A percentile compares a stretch with the other conserved stretches of the same genome.
These are phyloP conservation scores for Diploscapter pachys DNA, from an alignment of 1,140 invertebrate species.

Conservation along the genomic window DNA sequence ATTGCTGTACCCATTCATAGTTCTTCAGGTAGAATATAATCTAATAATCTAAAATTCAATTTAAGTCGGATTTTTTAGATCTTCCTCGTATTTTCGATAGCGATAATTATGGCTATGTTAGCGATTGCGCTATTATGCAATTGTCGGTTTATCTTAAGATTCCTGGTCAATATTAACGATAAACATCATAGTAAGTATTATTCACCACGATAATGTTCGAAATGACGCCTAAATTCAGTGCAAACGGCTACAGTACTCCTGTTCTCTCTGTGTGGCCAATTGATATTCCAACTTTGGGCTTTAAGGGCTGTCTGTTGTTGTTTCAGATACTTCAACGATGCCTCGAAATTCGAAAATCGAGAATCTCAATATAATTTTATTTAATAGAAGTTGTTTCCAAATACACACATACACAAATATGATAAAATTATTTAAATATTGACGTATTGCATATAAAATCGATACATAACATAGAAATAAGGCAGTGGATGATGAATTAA, in stretches of 20 bases:
- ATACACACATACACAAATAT: too few species aligned
- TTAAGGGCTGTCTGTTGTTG: constrained; percentile 16
- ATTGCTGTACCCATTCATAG: constrained; percentile 16
- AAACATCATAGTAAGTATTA: constrained; percentile 17
- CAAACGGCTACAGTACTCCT: constrained; percentile 9
- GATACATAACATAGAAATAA: too few species aligned
- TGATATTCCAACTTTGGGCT: constrained; percentile 19
- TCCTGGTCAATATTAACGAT: constrained; percentile 6
- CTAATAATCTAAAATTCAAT: background rate
- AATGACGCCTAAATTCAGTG: background rate
- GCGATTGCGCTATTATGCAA: constrained; percentile 13
- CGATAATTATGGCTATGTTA: constrained; percentile 18
- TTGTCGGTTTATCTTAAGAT: constrained; percentile 4
- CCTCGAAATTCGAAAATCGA: constrained; percentile 16
- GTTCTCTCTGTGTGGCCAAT: constrained; percentile 9
- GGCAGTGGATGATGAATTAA: too few species aligned
- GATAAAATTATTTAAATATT: too few species aligned
- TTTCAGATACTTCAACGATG: constrained; percentile 15
- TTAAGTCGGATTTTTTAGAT: constrained; percentile 1
- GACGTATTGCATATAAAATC: too few species aligned
- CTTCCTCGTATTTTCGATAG: constrained; percentile 7
- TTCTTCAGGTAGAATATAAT: constrained; percentile 8
- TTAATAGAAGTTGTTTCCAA: background rate
- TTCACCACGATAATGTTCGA: background rate
- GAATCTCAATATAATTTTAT: constrained; percentile 13